phyloP scores from a whole-genome alignment of 2,113 vertebrate genomes.

The Thryonomys swinderianus region DNA sequence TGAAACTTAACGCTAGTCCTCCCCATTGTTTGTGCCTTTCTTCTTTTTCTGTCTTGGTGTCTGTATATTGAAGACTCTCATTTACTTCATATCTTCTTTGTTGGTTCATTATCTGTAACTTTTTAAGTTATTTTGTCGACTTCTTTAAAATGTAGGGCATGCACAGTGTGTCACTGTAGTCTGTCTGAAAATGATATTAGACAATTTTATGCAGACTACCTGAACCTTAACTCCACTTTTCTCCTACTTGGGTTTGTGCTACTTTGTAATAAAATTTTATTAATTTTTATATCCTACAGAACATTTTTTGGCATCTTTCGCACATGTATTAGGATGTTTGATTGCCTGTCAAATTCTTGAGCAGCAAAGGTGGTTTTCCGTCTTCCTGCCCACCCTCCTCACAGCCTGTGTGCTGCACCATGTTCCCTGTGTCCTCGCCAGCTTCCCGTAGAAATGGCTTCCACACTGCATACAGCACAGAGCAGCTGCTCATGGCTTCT shows the following conservation, averaged over 20 bases:
- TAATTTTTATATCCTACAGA: background rate
- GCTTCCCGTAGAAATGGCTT: background rate
- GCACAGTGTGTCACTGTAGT: background rate
- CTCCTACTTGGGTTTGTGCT: background rate
- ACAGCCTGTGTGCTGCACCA: no score
- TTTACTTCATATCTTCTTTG: background rate
- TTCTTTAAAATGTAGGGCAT: background rate
- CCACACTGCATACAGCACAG: background rate
- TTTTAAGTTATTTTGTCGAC: background rate
- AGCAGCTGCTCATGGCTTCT: background rate
- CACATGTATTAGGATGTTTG: background rate
- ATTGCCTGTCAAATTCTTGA: background rate
- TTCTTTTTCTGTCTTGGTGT: background rate
- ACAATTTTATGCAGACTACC: background rate
- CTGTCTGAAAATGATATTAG: background rate
- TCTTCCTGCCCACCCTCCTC: background rate
- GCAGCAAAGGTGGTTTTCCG: background rate
- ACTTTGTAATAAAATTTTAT: background rate
- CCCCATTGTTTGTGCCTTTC: background rate
- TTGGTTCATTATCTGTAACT: background rate
- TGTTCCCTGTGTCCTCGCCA: background rate
- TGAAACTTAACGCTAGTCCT: background rate
- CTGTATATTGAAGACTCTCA: background rate
- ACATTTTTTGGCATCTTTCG: background rate
- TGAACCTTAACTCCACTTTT: background rate